Evolutionary conservation across 2,797 vertebrate genomes (phyloP).

Genomic region (Phoebastria nigripes): DNA sequence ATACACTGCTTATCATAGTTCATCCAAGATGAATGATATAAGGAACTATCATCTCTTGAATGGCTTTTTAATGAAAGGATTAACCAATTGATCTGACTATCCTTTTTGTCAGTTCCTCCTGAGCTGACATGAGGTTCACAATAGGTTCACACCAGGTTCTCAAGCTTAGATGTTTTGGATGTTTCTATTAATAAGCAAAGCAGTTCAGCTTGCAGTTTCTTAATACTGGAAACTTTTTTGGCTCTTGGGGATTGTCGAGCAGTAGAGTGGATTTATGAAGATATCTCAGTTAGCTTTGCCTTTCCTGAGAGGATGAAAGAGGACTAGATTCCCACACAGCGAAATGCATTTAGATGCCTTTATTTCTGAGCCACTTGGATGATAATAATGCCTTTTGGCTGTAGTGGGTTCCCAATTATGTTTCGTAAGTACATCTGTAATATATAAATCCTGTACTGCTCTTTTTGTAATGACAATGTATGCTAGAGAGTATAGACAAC

Average conservation of each 20-base stretch:
- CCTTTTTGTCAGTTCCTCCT: conserved; percentile 10
- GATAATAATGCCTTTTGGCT: not conserved
- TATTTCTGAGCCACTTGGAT: not conserved
- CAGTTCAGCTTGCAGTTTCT: not conserved
- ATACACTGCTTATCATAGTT: not conserved
- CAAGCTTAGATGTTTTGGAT: not conserved
- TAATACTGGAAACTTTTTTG: not conserved
- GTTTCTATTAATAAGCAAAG: not conserved
- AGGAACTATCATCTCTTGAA: not conserved
- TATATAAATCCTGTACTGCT: not conserved
- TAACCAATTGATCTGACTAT: conserved; percentile 7
- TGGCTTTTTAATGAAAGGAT: conserved; percentile 7
- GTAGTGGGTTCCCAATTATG: not conserved
- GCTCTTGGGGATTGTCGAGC: not conserved
- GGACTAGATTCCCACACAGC: not conserved
- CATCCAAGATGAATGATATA: not conserved
- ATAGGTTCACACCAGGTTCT: not conserved
- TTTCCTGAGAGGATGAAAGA: not conserved
- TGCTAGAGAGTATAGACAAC: not conserved
- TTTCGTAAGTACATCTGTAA: not conserved
- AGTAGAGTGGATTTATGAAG: not conserved
- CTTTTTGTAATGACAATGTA: not conserved
- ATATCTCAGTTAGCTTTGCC: not conserved
- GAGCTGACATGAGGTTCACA: not conserved
- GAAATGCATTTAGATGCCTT: not conserved